These are phyloP conservation scores for Poecilia velifera DNA, from an alignment of 2,797 vertebrate species.

Conservation along the genomic window DNA sequence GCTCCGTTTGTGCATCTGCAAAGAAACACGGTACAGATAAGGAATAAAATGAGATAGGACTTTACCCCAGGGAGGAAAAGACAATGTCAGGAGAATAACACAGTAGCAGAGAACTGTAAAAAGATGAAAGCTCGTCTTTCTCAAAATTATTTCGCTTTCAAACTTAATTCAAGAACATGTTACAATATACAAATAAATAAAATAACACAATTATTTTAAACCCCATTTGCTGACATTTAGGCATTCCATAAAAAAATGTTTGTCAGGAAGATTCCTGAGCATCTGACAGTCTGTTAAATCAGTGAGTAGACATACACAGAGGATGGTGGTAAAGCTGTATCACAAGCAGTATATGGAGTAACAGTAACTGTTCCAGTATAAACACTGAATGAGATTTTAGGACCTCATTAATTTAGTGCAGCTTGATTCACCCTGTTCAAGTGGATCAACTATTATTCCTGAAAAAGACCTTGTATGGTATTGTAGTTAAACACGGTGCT, in stretches of 20 bases:
- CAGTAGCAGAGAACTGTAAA: not conserved
- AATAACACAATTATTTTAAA: not conserved
- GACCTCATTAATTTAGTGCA: not conserved
- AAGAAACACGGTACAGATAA: conserved; percentile 19
- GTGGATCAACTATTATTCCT: not conserved
- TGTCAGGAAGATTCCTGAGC: not conserved
- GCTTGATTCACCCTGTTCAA: not conserved
- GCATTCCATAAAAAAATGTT: not conserved
- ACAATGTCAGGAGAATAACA: not conserved
- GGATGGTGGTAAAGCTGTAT: not conserved
- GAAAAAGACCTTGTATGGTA: not conserved
- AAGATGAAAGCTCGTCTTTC: not conserved
- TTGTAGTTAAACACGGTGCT: not conserved
- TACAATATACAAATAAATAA: not conserved
- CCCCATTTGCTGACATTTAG: not conserved
- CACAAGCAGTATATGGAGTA: not conserved
- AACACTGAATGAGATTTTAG: not conserved
- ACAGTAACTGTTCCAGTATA: not conserved
- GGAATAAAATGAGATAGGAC: conserved; percentile 5
- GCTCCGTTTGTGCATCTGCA: conserved; percentile 1
- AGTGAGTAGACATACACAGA: not conserved
- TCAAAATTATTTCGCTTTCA: not conserved
- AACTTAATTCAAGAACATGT: not conserved
- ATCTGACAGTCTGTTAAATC: not conserved
- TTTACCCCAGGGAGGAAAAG: not conserved